A percentile compares a stretch with the other conserved stretches of the same genome.
These are phyloP conservation scores for Centropus bengalensis DNA, from an alignment of 2,113 vertebrate genomes.

Conservation along the genomic window DNA sequence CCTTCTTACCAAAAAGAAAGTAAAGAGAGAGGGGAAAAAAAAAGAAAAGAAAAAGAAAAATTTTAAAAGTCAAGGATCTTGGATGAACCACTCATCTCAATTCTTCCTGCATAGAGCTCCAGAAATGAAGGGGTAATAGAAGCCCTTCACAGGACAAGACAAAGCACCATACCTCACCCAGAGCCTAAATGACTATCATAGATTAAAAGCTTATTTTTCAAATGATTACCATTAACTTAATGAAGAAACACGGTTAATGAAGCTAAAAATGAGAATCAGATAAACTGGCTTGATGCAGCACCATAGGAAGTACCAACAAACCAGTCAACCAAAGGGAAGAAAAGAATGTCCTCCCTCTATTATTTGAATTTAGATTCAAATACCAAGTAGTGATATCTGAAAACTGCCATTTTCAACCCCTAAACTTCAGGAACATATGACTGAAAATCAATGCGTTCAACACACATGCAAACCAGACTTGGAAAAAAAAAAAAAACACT, in stretches of 20 bases:
- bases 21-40: fast-evolving
- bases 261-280: background rate
- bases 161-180: fast-evolving
- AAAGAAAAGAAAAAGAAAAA: fast-evolving
- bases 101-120: background rate
- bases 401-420: background rate
- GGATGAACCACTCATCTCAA: background rate
- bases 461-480: background rate
- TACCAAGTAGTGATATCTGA: background rate
- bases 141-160: background rate
- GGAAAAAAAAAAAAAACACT: background rate
- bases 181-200: background rate
- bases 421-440: background rate
- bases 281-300: background rate
- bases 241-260: background rate
- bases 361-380: background rate
- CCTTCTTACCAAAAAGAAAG: background rate
- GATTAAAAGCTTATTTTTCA: background rate
- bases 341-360: background rate
- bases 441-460: background rate
- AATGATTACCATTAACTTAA: background rate
- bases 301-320: background rate
- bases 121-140: background rate
- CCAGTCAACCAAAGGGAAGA: background rate
- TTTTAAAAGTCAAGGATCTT: background rate